Base-by-base conservation (phyloP, 1,140 invertebrate species). In the Habropoda laboriosa region DNA sequence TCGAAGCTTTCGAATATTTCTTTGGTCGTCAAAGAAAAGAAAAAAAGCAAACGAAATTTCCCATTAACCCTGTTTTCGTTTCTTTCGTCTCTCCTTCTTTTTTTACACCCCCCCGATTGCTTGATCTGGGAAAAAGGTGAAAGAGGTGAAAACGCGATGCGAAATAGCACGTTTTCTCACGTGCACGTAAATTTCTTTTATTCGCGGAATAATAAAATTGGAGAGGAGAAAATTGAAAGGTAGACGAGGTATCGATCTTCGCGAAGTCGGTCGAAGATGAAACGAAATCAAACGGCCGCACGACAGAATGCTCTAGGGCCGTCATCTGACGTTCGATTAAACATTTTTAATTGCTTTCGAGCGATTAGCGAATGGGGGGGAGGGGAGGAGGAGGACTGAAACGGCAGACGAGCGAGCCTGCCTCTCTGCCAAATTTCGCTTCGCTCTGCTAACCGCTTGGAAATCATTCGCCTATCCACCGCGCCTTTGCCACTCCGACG, bases 281-380 rank as follows among this genome's bases (percentile, higher is more conserved):
- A 60, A 61, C 73, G 72, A 45, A 47, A 47, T 64, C 60, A 60
- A 71, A 57, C 45, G 70, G 27, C 32, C 45, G 45, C 6, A 32
- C 49, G n/a, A 64, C 55, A 61, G 47, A 80, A 68, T 72, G 67
- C 55, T 74, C 18, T 40, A 21, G 58, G n/a, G 27, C 73, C 30
- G 24, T 76, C 38, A 45, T 60, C 72, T 60, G 58, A 85, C 79
- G 83, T 86, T 79, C 73, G 83, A 86, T 86, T 85, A 85, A 86
- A 82, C 82, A 85, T 85, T 85, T 86, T 86, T 86, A 85, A 86
- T 86, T 81, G 74, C 79, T 85, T 76, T 86, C 74, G 68, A 81
- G 57, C 83, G 80, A 81, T 85, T 82, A 85, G 58, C 79, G 68
- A 70, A 55, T 55, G 45, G 51, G 38, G 35, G 30, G 55, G n/a